Base-by-base conservation (phyloP, 2,888 invertebrate genomes). In the Eurois occulta region DNA sequence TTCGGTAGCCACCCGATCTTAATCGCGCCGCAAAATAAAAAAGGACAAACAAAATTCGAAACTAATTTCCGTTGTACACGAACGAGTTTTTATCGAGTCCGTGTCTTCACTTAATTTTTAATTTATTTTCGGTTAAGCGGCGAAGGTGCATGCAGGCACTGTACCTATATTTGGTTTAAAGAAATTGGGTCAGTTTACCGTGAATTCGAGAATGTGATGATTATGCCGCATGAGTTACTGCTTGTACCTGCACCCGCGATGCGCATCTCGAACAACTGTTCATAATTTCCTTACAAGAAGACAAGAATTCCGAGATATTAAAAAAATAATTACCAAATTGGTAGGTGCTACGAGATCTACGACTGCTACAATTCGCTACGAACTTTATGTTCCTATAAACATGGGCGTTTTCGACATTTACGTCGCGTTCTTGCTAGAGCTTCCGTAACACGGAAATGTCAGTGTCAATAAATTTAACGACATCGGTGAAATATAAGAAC, bases 1-100 rank as follows among this genome's bases (percentile, higher is more conserved):
- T 93, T 93, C 93, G 92, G 94, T 94, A 94, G 93, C 93, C 90
- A 90, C 85, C 88, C 88, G 91, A 92, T 91, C 90, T 89, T 91
- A 91, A 94, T 93, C 90, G 89, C 85, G 83, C 86, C 81, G 87
- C 86, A 87, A 87, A 87, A 88, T 88, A 90, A 90, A 91, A 90
- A 92, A 90, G 75, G 80, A 88, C 83, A 72, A 88, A 87, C 83
- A 88, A 90, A 84, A 86, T 87, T 84, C 87, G 67, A 89, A 91
- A 90, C 91, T 90, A 91, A 92, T 92, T 92, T 92, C 90, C 87
- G 89, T 78, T 85, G 89, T 90, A 88, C 88, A 90, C 86, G 88
- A 87, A 90, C 88, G 73, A 87, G 89, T 91, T 89, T 88, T 89
- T 88, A 89, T 88, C 84, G 85, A 83, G 82, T 79, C 65, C 88